phyloP scores from a whole-genome alignment of 2,797 vertebrate genomes.

The Cephalopachus bancanus region DNA sequence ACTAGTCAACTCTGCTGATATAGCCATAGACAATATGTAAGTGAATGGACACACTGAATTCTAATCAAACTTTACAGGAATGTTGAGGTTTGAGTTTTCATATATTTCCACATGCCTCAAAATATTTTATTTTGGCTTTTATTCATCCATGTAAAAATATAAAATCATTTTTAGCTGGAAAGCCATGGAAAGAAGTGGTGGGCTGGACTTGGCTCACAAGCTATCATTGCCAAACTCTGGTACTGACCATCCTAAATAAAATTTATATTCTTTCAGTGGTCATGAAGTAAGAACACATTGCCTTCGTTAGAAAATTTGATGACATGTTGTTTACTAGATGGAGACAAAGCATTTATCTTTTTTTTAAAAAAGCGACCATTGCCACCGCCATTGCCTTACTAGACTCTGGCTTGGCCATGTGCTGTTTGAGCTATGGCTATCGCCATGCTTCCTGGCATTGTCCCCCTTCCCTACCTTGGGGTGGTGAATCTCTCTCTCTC shows the following conservation, averaged over 20 bases:
- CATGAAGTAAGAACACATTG: neutral
- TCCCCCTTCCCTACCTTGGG: no score
- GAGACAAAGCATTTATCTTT: neutral
- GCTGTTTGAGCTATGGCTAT: no score
- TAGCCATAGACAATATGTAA: neutral
- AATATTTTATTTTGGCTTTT: conserved; percentile 3
- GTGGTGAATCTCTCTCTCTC: no score
- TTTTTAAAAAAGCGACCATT: no score
- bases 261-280: neutral
- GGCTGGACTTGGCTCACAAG: neutral
- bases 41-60: neutral
- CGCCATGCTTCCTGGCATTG: no score
- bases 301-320: neutral
- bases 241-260: neutral
- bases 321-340: neutral
- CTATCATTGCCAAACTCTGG: neutral
- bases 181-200: neutral
- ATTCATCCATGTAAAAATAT: neutral
- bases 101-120: neutral
- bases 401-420: no score
- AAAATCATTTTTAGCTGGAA: neutral
- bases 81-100: neutral
- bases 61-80: neutral
- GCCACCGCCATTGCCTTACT: no score
- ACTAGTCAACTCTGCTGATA: neutral